phyloP scores from a whole-genome alignment of 2,797 vertebrate species.

The Anisognathus igniventris region DNA sequence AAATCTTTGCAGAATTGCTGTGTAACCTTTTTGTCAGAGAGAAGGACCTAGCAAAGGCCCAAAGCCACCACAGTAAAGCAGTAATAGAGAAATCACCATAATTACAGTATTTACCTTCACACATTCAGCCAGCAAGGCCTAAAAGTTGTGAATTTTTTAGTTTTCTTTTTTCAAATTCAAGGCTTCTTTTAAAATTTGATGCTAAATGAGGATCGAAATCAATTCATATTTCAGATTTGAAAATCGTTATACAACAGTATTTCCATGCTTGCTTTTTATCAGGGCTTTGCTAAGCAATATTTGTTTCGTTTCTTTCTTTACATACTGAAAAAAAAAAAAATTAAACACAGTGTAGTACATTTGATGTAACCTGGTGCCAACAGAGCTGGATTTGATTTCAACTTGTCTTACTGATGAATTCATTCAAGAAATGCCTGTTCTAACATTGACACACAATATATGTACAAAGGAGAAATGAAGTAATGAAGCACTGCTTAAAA shows the following conservation, averaged over 20 bases:
- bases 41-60: slow-evolving; percentile 32
- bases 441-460: not conserved
- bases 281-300: not conserved
- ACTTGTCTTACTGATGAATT: not conserved
- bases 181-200: slow-evolving; percentile 74
- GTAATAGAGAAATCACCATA: slow-evolving; percentile 73
- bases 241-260: slow-evolving; percentile 29
- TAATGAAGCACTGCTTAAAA: not conserved
- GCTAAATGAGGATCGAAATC: slow-evolving; percentile 57
- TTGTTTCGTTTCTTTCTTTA: not conserved
- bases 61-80: slow-evolving; percentile 43
- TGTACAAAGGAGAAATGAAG: not conserved
- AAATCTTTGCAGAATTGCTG: slow-evolving; percentile 50
- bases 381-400: slow-evolving; percentile 5
- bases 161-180: slow-evolving; percentile 76
- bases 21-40: slow-evolving; percentile 50
- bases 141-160: slow-evolving; percentile 70
- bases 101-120: slow-evolving; percentile 65
- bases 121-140: slow-evolving; percentile 4
- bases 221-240: not conserved
- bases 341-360: not conserved
- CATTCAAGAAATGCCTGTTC: not conserved
- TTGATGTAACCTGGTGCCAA: not conserved
- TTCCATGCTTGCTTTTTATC: slow-evolving; percentile 37
- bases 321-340: not conserved